Percentiles rank a stretch among this genome's conserved stretches.
These are phyloP conservation scores for Anguilla anguilla DNA, from an alignment of 2,797 vertebrate species.

Conservation along the genomic window DNA sequence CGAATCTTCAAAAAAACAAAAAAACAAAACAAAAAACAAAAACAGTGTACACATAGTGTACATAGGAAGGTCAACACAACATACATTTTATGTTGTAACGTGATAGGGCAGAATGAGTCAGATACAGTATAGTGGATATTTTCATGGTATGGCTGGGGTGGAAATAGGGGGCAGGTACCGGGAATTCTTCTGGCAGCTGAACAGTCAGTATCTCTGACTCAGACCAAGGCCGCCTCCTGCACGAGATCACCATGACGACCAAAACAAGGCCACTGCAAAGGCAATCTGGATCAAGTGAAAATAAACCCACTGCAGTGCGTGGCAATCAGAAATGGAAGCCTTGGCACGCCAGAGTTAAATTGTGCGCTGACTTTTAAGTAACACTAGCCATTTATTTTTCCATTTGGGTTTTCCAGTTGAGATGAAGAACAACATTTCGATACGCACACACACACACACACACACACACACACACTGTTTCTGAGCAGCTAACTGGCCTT, in stretches of 20 bases:
- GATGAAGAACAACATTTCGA: background rate
- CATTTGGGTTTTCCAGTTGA: background rate
- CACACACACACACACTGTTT: background rate
- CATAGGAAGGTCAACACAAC: background rate
- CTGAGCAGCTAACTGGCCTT: background rate
- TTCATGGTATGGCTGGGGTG: background rate
- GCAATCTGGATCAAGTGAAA: constrained; percentile 16
- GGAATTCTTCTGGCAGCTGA: background rate
- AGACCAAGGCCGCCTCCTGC: background rate
- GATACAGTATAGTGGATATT: background rate
- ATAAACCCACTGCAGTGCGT: background rate
- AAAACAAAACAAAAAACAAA: background rate
- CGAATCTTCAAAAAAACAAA: background rate
- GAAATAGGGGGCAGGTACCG: background rate
- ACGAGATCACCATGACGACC: background rate
- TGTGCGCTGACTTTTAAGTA: background rate
- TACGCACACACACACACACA: background rate
- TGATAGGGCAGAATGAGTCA: background rate
- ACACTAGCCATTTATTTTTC: background rate
- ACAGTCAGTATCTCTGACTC: background rate
- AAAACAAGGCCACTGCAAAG: constrained; percentile 13
- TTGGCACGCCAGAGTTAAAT: background rate
- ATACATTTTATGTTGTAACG: background rate
- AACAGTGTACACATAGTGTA: background rate
- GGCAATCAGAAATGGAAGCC: background rate